Percentiles rank a stretch among this genome's conserved stretches.
Conservation (phyloP, 2,888 invertebrate species). For the Hirtodrosophila alboralis region DNA sequence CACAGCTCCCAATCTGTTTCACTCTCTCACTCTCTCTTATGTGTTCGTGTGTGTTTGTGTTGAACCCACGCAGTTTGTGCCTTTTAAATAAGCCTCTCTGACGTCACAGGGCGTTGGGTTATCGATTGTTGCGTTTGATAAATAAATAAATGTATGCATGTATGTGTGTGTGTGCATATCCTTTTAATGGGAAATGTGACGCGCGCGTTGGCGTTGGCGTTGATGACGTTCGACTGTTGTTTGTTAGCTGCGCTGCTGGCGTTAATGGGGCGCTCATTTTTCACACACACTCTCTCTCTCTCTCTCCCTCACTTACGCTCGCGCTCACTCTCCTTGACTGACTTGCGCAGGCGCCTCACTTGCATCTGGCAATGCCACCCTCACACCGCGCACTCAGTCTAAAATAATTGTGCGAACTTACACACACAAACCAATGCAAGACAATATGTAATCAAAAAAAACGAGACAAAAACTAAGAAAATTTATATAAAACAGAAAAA, state of each 20-base stretch:
- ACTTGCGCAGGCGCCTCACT: constrained; percentile 63
- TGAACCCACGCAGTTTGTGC: constrained; percentile 44
- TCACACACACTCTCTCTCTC: background rate
- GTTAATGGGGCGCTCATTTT: no score
- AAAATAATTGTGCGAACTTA: constrained; percentile 20
- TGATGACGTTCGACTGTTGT: no score
- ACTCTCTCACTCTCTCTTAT: background rate
- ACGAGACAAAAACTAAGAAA: constrained; percentile 8
- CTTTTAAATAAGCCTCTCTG: constrained; percentile 30
- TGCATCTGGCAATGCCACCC: constrained; percentile 63
- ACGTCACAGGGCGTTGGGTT: constrained; percentile 48
- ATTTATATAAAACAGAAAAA: constrained; percentile 21
- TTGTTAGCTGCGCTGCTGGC: constrained; percentile 26
- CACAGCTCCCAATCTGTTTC: background rate
- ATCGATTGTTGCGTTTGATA: constrained; percentile 53
- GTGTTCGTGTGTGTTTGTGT: background rate
- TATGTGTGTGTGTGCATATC: constrained; percentile 43
- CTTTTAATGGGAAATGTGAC: constrained; percentile 32
- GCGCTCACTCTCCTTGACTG: constrained; percentile 31
- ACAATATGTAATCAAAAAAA: constrained; percentile 15
- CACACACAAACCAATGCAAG: constrained; percentile 2
- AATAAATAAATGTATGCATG: constrained; percentile 15
- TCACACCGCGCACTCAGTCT: constrained; percentile 14
- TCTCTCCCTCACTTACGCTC: constrained; percentile 1
- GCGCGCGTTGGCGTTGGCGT: constrained; percentile 42